These are phyloP conservation scores for Collichthys lucidus DNA, from an alignment of 2,113 vertebrate genomes.

Conservation along the genomic window DNA sequence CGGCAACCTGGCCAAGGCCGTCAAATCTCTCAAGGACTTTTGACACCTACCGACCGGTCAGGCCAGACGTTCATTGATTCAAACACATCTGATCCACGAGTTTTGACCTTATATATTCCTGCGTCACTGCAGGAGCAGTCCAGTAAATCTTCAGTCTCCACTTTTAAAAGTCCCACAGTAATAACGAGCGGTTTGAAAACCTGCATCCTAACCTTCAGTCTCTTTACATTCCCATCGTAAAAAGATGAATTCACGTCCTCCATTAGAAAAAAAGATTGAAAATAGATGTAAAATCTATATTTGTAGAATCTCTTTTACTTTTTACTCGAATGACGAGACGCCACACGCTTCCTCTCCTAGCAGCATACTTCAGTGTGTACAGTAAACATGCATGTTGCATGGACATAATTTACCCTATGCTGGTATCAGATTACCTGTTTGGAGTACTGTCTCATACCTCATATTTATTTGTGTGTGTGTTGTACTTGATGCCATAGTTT, in stretches of 20 bases:
- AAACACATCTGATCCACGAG: not conserved
- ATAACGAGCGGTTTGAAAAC: constrained; percentile 5
- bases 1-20: constrained; percentile 87
- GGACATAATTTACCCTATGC: constrained; percentile 39
- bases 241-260: not conserved
- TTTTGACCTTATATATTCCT: not conserved
- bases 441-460: constrained; percentile 43
- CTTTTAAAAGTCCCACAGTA: not conserved
- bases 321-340: constrained; percentile 10
- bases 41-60: constrained; percentile 39
- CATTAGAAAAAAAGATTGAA: not conserved
- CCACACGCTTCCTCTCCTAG: not conserved
- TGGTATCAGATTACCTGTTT: constrained; percentile 33
- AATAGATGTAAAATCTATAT: constrained; percentile 27
- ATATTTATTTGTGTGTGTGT: constrained; percentile 37
- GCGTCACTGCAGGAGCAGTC: constrained; percentile 5
- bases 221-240: not conserved
- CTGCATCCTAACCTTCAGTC: not conserved
- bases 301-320: constrained; percentile 14
- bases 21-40: constrained; percentile 83
- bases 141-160: not conserved
- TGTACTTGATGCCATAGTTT: constrained; percentile 47
- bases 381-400: constrained; percentile 72
- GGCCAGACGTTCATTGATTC: constrained; percentile 1
- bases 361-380: constrained; percentile 6